Percentiles rank a stretch among this genome's conserved stretches.
Evolutionary conservation across 2,113 vertebrate genomes (phyloP).

Genomic region (Pluvialis apricaria): DNA sequence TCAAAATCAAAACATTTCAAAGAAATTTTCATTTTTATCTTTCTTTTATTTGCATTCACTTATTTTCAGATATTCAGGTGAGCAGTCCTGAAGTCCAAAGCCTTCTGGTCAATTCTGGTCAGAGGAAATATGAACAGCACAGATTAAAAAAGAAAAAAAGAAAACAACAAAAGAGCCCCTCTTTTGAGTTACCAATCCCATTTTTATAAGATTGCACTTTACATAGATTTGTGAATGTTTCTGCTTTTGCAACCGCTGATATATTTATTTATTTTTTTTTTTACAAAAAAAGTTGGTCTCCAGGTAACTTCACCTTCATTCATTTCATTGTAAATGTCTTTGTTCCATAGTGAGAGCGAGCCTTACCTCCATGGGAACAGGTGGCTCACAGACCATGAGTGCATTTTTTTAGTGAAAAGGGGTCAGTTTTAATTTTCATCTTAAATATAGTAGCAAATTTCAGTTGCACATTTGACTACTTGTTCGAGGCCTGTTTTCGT

Average conservation of each 20-base stretch:
- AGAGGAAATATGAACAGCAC: neutral
- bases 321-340: neutral
- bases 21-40: neutral
- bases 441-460: constrained; percentile 19
- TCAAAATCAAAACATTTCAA: neutral
- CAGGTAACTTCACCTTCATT: neutral
- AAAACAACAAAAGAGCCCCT: neutral
- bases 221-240: neutral
- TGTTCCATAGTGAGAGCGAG: neutral
- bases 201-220: neutral
- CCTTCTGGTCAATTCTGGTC: neutral
- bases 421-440: neutral
- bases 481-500: neutral
- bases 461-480: neutral
- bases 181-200: neutral
- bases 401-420: neutral
- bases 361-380: neutral
- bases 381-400: neutral
- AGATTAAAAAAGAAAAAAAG: neutral
- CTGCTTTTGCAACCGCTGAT: neutral
- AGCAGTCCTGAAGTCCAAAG: neutral
- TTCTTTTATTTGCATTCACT: neutral
- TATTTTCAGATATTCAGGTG: neutral
- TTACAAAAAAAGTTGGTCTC: neutral
- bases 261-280: neutral